phyloP scores from a whole-genome alignment of 2,797 vertebrate genomes.

The Graptemys geographica region DNA sequence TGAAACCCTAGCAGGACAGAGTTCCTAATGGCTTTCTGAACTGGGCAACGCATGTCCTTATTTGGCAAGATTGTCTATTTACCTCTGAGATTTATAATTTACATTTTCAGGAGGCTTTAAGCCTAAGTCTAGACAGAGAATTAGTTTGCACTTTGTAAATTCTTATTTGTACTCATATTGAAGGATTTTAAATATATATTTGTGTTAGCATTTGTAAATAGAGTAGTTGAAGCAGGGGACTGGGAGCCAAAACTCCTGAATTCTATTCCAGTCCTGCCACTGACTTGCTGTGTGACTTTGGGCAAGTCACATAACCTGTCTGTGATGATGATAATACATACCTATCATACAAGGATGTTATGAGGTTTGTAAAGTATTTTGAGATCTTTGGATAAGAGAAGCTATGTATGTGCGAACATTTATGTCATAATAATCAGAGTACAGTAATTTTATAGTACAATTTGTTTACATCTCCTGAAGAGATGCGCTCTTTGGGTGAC shows the following conservation, averaged over 20 bases:
- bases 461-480: not conserved
- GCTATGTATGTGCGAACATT: not conserved
- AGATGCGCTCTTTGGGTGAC: not conserved
- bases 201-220: not conserved
- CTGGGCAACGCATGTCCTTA: not conserved
- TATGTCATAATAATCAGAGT: not conserved
- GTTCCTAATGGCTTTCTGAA: not conserved
- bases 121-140: not conserved
- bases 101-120: not conserved
- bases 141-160: not conserved
- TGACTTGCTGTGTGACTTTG: not conserved
- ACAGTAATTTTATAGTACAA: not conserved
- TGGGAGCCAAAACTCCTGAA: not conserved
- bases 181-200: not conserved
- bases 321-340: not conserved
- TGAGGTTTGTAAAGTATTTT: slow-evolving; percentile 18
- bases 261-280: not conserved
- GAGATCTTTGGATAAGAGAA: not conserved
- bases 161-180: not conserved
- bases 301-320: not conserved
- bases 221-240: not conserved
- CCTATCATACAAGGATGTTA: not conserved
- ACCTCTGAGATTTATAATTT: not conserved
- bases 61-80: not conserved
- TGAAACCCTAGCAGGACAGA: not conserved